A percentile compares a stretch with the other conserved stretches of the same genome.
Evolutionary conservation across 1,140 invertebrate genomes (phyloP).

Genomic region (Anoplophora glabripennis): DNA sequence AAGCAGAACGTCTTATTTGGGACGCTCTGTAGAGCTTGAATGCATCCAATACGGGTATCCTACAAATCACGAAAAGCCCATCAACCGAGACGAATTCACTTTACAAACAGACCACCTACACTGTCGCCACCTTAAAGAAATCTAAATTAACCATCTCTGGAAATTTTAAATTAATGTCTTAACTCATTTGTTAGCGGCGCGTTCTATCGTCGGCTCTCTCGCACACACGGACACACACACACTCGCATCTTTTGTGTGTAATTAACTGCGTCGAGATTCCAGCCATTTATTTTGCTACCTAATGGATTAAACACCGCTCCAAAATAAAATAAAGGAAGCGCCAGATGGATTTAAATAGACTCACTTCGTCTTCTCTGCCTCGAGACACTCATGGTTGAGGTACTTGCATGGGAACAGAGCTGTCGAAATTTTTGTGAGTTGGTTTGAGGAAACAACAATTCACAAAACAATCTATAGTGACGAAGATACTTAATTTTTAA

Average conservation of each 20-base stretch:
- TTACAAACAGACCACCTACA: slow-evolving; percentile 31
- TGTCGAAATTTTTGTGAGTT: too few species aligned
- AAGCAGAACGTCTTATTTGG: too few species aligned
- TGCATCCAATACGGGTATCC: slow-evolving; percentile 2
- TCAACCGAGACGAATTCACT: slow-evolving; percentile 27
- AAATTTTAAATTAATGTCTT: slow-evolving; percentile 23
- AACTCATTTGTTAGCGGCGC: slow-evolving; percentile 11
- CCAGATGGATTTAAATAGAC: too few species aligned
- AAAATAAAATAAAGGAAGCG: too few species aligned
- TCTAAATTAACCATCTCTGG: slow-evolving; percentile 24
- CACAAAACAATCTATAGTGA: too few species aligned
- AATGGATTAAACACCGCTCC: not conserved
- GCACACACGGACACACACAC: not conserved
- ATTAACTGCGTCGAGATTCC: slow-evolving; percentile 1
- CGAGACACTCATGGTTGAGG: too few species aligned
- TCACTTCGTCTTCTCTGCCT: too few species aligned
- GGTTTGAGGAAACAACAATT: too few species aligned
- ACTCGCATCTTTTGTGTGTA: slow-evolving; percentile 5
- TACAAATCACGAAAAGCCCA: slow-evolving; percentile 28
- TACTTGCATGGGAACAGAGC: too few species aligned
- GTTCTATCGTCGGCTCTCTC: too few species aligned
- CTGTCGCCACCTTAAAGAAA: slow-evolving; percentile 27
- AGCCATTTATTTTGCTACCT: slow-evolving; percentile 3
- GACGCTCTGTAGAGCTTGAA: too few species aligned
- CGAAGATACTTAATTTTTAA: too few species aligned